Evolutionary conservation across 2,113 vertebrate species (phyloP).

Genomic region (Murina feae): DNA sequence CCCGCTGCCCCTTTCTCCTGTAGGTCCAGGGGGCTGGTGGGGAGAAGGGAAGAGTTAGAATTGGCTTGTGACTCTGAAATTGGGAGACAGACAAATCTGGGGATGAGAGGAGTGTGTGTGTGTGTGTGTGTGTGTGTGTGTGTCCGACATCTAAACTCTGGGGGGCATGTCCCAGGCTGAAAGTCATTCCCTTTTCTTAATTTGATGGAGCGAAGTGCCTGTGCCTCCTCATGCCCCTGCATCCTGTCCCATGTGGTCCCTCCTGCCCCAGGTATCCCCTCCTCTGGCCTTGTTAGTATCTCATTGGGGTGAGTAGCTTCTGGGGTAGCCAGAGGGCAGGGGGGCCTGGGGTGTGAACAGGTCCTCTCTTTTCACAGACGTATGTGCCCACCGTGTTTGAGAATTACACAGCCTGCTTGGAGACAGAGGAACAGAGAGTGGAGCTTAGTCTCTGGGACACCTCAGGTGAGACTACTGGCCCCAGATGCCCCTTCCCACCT

Average conservation of each 20-base stretch:
- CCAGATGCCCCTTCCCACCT: neutral
- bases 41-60: neutral
- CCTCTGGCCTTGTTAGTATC: neutral
- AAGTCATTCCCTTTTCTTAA: neutral
- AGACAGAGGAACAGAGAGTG: constrained; percentile 92
- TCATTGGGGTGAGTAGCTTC: neutral
- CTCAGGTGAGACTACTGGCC: constrained; percentile 84
- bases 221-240: neutral
- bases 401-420: constrained; percentile 95
- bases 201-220: neutral
- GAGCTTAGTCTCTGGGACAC: constrained; percentile 98
- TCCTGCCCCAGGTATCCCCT: neutral
- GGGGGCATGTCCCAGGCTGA: neutral
- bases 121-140: neutral
- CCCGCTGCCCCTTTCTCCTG: neutral
- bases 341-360: neutral
- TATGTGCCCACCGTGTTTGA: constrained; percentile 97
- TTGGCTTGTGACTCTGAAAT: neutral
- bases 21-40: neutral
- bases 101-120: neutral
- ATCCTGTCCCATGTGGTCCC: neutral
- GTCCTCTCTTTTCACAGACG: constrained; percentile 80
- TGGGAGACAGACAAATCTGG: neutral
- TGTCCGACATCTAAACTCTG: neutral
- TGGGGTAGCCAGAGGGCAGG: neutral